These are phyloP conservation scores for Disparrhopalites patrizii DNA, from an alignment of 2,888 invertebrate genomes.

Conservation along the genomic window DNA sequence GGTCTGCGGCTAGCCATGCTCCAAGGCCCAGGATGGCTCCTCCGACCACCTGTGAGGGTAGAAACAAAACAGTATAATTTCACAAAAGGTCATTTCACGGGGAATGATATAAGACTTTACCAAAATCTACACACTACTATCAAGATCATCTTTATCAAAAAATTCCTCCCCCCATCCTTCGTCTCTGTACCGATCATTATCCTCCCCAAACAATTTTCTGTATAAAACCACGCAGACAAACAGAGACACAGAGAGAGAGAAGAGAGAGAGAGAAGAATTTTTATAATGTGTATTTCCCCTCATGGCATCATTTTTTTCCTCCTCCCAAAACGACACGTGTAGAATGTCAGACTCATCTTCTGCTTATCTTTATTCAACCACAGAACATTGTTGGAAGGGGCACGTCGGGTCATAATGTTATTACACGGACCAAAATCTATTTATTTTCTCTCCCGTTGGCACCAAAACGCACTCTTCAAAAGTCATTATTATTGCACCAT, in stretches of 20 bases:
- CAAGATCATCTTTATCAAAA: not conserved
- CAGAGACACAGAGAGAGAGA: not conserved
- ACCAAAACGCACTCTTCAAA: too few relatives aligned
- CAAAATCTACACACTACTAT: not conserved
- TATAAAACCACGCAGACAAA: not conserved
- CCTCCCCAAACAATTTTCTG: not conserved
- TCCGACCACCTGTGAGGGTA: slow-evolving; percentile 58
- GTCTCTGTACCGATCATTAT: not conserved
- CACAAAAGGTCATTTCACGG: not conserved
- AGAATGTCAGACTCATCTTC: too few relatives aligned
- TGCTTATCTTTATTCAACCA: too few relatives aligned
- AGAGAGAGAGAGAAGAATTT: not conserved
- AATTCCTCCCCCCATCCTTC: not conserved
- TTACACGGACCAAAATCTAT: too few relatives aligned
- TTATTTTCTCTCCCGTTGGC: too few relatives aligned
- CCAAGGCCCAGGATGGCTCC: slow-evolving; percentile 63
- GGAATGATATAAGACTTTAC: not conserved
- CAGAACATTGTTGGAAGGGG: too few relatives aligned
- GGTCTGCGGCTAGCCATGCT: slow-evolving; percentile 66
- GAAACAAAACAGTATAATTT: slow-evolving; percentile 9
- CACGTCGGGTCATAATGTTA: too few relatives aligned
- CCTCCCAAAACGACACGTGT: too few relatives aligned
- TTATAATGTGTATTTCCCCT: too few relatives aligned
- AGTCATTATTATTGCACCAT: too few relatives aligned
- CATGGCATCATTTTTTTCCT: too few relatives aligned